Conservation (phyloP, 2,797 vertebrate species). For the Crenuchus spilurus region DNA sequence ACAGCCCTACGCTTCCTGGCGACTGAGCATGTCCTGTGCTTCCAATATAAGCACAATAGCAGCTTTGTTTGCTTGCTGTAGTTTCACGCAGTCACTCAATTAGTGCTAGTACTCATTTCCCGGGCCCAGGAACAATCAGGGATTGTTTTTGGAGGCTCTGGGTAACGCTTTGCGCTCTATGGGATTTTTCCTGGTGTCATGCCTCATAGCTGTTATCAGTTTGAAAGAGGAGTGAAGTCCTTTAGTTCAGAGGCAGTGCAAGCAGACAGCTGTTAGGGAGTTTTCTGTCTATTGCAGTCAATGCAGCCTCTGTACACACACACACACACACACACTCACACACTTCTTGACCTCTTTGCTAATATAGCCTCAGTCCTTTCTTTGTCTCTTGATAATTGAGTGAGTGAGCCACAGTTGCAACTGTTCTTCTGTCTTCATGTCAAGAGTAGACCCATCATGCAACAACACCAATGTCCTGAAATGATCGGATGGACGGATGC, state of each 20-base stretch:
- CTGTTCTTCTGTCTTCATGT: not conserved
- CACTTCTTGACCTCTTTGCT: not conserved
- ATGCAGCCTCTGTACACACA: not conserved
- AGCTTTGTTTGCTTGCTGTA: slow-evolving; percentile 35
- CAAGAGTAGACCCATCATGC: not conserved
- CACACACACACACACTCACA: slow-evolving; percentile 11
- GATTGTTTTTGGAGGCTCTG: slow-evolving; percentile 24
- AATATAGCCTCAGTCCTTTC: not conserved
- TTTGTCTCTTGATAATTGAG: not conserved
- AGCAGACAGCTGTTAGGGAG: not conserved
- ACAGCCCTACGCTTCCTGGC: slow-evolving; percentile 12
- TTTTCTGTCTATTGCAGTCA: not conserved
- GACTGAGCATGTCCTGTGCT: slow-evolving; percentile 24
- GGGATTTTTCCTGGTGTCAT: not conserved
- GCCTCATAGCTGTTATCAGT: not conserved
- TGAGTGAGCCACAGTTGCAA: not conserved
- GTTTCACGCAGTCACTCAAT: slow-evolving; percentile 45
- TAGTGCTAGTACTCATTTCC: slow-evolving; percentile 41
- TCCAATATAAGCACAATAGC: slow-evolving; percentile 39
- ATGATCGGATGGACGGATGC: not conserved
- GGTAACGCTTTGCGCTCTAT: not conserved
- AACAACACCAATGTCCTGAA: not conserved
- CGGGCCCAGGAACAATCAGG: slow-evolving; percentile 5
- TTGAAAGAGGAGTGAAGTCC: slow-evolving; percentile 2
- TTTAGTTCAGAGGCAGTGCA: not conserved